Conservation (phyloP, 2,113 vertebrate species). For the Entomyzon cyanotis region DNA sequence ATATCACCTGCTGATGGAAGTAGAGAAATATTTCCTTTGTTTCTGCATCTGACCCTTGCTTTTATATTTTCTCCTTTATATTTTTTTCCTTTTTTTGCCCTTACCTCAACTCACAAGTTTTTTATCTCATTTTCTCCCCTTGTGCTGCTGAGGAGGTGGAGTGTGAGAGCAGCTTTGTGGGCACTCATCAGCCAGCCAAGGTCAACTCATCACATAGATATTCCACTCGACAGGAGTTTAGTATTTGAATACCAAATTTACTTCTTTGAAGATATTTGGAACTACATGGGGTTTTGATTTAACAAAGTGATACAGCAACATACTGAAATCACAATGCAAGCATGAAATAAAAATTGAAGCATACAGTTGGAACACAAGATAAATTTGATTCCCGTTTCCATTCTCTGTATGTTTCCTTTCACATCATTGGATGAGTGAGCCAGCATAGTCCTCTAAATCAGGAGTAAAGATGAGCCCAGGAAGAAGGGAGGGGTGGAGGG, state of each 20-base stretch:
- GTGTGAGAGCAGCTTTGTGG: not conserved
- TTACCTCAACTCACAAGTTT: rapidly evolving
- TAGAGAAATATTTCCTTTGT: not conserved
- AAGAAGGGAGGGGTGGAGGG: not conserved
- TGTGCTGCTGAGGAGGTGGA: not conserved
- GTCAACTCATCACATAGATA: not conserved
- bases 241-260: not conserved
- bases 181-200: not conserved
- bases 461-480: not conserved
- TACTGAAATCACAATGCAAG: not conserved
- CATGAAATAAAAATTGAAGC: not conserved
- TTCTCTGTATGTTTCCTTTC: not conserved
- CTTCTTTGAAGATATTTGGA: not conserved
- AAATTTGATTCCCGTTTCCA: not conserved
- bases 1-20: not conserved
- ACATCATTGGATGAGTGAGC: not conserved
- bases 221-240: not conserved
- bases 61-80: rapidly evolving
- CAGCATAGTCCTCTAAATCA: not conserved
- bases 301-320: not conserved
- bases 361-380: not conserved
- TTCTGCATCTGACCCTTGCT: not conserved
- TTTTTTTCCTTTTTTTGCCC: not conserved
- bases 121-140: not conserved
- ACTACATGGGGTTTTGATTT: not conserved